Evolutionary conservation across 1,140 invertebrate genomes (phyloP).

Genomic region (Berghia stephanieae): DNA sequence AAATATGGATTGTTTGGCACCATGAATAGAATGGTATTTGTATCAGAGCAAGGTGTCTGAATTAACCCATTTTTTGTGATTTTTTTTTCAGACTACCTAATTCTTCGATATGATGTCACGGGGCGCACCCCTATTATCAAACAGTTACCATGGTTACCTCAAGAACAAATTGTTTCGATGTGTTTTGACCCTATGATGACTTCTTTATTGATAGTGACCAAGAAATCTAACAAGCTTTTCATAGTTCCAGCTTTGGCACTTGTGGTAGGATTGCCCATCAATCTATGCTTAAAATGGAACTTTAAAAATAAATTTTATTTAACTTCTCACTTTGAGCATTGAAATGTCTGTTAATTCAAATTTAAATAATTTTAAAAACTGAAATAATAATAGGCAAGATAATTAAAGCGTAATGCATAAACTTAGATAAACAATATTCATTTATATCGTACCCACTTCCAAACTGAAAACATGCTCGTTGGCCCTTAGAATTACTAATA

Average conservation of each 20-base stretch:
- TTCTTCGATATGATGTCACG: conserved; percentile 44
- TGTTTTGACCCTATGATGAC: conserved; percentile 78
- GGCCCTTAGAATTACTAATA: too few relatives aligned
- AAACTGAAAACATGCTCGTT: too few relatives aligned
- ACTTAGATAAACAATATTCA: too few relatives aligned
- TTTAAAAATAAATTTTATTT: background rate
- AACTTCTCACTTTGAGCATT: background rate
- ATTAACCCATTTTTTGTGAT: background rate
- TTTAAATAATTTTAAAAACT: background rate
- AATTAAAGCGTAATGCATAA: too few relatives aligned
- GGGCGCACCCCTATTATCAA: conserved; percentile 70
- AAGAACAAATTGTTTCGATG: conserved; percentile 73
- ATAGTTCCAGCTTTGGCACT: conserved; percentile 73
- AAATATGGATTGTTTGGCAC: too few relatives aligned
- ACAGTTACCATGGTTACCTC: conserved; percentile 74
- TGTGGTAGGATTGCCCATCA: conserved; percentile 64
- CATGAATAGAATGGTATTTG: too few relatives aligned
- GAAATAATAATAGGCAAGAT: too few relatives aligned
- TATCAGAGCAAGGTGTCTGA: too few relatives aligned
- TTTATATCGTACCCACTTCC: too few relatives aligned
- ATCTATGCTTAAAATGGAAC: background rate
- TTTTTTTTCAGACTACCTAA: conserved; percentile 44
- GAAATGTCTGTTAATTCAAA: background rate
- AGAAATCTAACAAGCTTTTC: conserved; percentile 72
- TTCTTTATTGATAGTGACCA: conserved; percentile 75